These are phyloP conservation scores for Euura lappo DNA, from an alignment of 1,140 invertebrate species.

Conservation along the genomic window DNA sequence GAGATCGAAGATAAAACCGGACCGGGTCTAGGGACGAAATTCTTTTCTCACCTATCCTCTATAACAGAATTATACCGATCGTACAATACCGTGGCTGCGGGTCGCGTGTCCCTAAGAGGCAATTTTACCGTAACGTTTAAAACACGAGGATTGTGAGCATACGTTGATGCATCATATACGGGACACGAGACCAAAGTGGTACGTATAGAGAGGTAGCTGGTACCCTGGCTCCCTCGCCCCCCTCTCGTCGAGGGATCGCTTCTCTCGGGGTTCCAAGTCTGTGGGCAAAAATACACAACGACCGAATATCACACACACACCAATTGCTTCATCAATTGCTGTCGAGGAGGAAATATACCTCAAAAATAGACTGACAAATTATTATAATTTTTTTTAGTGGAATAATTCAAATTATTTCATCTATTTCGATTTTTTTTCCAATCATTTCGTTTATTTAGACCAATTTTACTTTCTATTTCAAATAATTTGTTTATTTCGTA, in stretches of 20 bases:
- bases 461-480: too few relatives aligned
- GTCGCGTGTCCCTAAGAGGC: not conserved
- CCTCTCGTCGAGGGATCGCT: not conserved
- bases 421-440: too few relatives aligned
- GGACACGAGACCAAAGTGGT: not conserved
- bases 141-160: not conserved
- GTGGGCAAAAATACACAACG: too few relatives aligned
- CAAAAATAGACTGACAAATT: too few relatives aligned
- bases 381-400: too few relatives aligned
- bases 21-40: too few relatives aligned
- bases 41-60: not conserved
- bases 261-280: not conserved
- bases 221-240: not conserved
- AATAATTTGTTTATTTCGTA: too few relatives aligned
- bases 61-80: not conserved
- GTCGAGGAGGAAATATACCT: too few relatives aligned
- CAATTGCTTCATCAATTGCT: too few relatives aligned
- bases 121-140: not conserved
- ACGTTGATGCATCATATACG: not conserved
- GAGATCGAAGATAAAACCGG: too few relatives aligned
- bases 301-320: not conserved
- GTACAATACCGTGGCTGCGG: not conserved
- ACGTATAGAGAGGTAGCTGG: not conserved
- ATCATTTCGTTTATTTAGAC: too few relatives aligned
- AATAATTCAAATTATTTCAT: too few relatives aligned